These are phyloP conservation scores for Drosophila obscura DNA, from an alignment of 1,140 invertebrate genomes.

Conservation along the genomic window DNA sequence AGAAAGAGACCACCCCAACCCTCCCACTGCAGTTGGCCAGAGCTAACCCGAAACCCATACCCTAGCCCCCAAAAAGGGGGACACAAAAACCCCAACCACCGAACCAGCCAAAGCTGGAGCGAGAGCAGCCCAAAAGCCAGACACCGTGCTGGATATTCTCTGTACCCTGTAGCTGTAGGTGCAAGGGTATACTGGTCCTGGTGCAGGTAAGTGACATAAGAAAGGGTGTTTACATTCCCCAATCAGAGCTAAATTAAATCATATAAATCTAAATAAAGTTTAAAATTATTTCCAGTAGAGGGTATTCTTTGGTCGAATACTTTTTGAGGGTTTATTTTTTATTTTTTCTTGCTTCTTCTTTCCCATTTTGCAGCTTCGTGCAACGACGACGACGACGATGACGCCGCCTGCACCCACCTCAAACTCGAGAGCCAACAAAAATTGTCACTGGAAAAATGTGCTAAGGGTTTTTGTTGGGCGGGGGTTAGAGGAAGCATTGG, in stretches of 20 bases:
- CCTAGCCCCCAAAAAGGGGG: slow-evolving; percentile 26
- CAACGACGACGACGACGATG: slow-evolving; percentile 51
- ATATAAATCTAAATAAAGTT: too few relatives aligned
- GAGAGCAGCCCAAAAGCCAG: slow-evolving; percentile 66
- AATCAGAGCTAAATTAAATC: too few relatives aligned
- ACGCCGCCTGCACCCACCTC: slow-evolving; percentile 16
- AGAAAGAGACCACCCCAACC: slow-evolving; percentile 5
- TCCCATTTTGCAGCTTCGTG: slow-evolving; percentile 73
- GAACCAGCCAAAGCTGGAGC: too few relatives aligned
- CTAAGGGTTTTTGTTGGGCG: slow-evolving; percentile 59
- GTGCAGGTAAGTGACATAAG: background rate
- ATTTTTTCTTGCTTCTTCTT: slow-evolving; percentile 32
- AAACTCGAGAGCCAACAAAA: slow-evolving; percentile 66
- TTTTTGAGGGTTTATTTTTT: background rate
- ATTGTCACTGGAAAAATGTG: slow-evolving; percentile 82
- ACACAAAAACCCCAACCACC: slow-evolving; percentile 17
- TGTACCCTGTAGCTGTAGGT: too few relatives aligned
- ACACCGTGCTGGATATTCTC: slow-evolving; percentile 46
- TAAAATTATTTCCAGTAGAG: too few relatives aligned
- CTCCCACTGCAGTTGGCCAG: slow-evolving; percentile 52
- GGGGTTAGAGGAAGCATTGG: slow-evolving; percentile 31
- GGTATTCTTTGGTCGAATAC: too few relatives aligned
- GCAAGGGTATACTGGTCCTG: too few relatives aligned
- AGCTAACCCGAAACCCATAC: slow-evolving; percentile 63
- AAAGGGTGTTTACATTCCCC: too few relatives aligned